A percentile compares a stretch with the other conserved stretches of the same genome.
phyloP scores from a whole-genome alignment of 2,113 vertebrate species.

The Synchiropus splendidus region DNA sequence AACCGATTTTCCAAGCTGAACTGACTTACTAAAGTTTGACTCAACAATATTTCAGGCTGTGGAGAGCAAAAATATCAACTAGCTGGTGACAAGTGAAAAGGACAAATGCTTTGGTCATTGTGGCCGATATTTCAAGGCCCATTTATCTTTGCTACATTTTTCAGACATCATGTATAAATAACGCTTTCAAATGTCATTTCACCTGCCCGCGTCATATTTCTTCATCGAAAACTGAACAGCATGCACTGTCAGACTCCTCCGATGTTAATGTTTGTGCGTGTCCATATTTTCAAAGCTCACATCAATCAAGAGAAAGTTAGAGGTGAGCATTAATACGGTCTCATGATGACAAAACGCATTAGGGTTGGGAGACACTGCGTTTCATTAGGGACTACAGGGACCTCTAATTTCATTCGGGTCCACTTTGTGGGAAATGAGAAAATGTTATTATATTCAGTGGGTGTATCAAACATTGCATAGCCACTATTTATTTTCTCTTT shows the following conservation, averaged over 20 bases:
- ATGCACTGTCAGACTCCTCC: conserved; percentile 9
- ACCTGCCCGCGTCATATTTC: conserved; percentile 28
- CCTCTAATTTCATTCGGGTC: conserved; percentile 70
- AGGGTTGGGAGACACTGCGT: conserved; percentile 46
- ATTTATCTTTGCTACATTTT: conserved; percentile 2
- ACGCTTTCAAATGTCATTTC: conserved; percentile 13
- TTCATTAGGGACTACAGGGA: conserved; percentile 69
- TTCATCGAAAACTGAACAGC: conserved; percentile 14
- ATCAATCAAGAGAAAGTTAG: conserved; percentile 58
- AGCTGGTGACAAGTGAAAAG: conserved; percentile 5
- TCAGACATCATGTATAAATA: conserved; percentile 2
- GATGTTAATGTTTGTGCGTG: conserved; percentile 41
- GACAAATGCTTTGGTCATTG: neutral
- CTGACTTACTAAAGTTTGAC: too few species aligned
- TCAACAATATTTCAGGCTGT: too few species aligned
- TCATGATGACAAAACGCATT: conserved; percentile 66
- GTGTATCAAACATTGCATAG: conserved; percentile 65
- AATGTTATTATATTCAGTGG: conserved; percentile 68
- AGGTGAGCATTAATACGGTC: conserved; percentile 55
- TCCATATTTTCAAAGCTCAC: conserved; percentile 29
- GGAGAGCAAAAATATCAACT: too few species aligned
- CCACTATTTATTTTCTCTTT: conserved; percentile 70
- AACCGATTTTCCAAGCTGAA: too few species aligned
- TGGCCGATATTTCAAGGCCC: neutral
- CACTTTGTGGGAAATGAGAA: conserved; percentile 69